A percentile compares a stretch with the other conserved stretches of the same genome.
Evolutionary conservation across 2,113 vertebrate genomes (phyloP).

Genomic region (Noturus placidus): DNA sequence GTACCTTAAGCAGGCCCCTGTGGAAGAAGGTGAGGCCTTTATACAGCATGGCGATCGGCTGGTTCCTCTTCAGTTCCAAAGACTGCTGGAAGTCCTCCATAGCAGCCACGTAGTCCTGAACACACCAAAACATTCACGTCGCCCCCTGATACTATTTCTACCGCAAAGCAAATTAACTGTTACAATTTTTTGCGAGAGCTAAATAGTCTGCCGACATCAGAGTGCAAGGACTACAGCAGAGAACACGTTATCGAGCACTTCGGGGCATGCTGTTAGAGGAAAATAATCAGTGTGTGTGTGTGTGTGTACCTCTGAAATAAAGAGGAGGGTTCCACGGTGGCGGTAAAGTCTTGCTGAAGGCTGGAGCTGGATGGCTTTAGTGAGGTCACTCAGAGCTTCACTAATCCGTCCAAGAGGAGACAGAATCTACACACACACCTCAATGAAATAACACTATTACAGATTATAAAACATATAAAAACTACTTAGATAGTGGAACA

Average conservation of each 20-base stretch:
- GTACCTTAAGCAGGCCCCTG: slow-evolving; percentile 93
- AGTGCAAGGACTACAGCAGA: no score
- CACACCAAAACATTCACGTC: neutral
- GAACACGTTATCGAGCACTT: neutral
- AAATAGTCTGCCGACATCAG: no score
- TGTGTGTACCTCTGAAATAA: slow-evolving; percentile 90
- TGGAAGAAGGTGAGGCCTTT: slow-evolving; percentile 98
- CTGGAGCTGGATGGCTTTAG: slow-evolving; percentile 92
- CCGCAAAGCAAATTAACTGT: neutral
- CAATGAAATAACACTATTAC: neutral
- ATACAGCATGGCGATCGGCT: slow-evolving; percentile 95
- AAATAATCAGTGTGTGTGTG: neutral
- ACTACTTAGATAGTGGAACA: neutral
- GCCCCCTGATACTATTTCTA: no score
- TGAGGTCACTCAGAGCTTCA: slow-evolving; percentile 90
- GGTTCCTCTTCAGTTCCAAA: slow-evolving; percentile 91
- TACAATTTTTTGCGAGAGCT: no score
- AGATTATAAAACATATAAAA: neutral
- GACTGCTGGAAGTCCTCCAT: slow-evolving; percentile 95
- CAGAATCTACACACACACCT: slow-evolving; percentile 77
- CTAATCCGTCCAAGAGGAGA: slow-evolving; percentile 92
- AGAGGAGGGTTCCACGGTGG: slow-evolving; percentile 91
- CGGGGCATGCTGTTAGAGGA: neutral
- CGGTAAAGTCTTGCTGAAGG: slow-evolving; percentile 92
- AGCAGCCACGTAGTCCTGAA: slow-evolving; percentile 90